phyloP scores from a whole-genome alignment of 2,888 invertebrate species.

The Nymphalis polychloros region DNA sequence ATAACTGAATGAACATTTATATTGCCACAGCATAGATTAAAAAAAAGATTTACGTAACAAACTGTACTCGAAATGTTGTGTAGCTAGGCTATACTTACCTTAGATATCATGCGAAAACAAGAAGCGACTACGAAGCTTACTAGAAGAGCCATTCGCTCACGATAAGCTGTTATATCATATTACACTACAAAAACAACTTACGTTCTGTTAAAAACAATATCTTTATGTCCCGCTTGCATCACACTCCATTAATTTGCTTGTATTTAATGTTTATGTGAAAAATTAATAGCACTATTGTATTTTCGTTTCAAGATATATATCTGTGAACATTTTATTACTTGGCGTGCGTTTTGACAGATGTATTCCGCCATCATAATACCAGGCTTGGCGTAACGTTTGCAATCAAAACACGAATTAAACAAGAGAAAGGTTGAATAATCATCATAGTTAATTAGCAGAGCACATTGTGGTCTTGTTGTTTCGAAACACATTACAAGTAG shows the following conservation, averaged over 20 bases:
- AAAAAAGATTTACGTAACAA: too few species aligned
- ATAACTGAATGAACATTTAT: too few species aligned
- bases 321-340: slow-evolving; percentile 21
- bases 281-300: slow-evolving; percentile 29
- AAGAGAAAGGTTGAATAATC: slow-evolving; percentile 19
- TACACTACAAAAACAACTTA: not conserved
- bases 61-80: too few species aligned
- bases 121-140: too few species aligned
- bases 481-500: not conserved
- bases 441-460: slow-evolving; percentile 20
- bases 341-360: slow-evolving; percentile 22
- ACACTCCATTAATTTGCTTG: slow-evolving; percentile 13
- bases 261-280: slow-evolving; percentile 23
- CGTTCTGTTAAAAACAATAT: not conserved
- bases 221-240: slow-evolving; percentile 1
- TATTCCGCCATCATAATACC: slow-evolving; percentile 18
- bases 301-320: slow-evolving; percentile 23
- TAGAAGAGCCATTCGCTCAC: too few species aligned
- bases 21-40: too few species aligned
- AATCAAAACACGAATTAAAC: slow-evolving; percentile 19
- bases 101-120: too few species aligned
- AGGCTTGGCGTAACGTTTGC: slow-evolving; percentile 9
- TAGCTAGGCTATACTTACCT: too few species aligned
- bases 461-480: not conserved
- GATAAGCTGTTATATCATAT: too few species aligned